Evolutionary conservation across 2,888 invertebrate genomes (phyloP).

Genomic region (Holacanthella duospinosa): DNA sequence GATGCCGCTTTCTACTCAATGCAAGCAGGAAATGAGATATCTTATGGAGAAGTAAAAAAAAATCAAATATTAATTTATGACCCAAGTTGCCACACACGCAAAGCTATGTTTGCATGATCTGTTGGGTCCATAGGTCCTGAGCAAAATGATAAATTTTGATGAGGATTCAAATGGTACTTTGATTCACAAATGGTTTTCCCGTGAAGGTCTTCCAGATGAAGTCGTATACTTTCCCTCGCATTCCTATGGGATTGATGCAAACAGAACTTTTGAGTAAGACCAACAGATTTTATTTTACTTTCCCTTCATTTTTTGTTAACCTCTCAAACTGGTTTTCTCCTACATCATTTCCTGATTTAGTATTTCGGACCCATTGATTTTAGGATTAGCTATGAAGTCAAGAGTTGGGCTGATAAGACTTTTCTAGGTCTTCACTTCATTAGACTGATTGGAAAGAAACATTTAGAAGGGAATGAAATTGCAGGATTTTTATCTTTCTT

Average conservation of each 20-base stretch:
- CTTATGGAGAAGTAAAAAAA: slow-evolving; percentile 61
- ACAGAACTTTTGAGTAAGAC: slow-evolving; percentile 74
- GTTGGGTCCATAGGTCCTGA: slow-evolving; percentile 50
- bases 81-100: not conserved
- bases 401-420: not conserved
- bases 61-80: not conserved
- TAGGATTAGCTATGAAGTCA: not conserved
- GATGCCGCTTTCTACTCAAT: slow-evolving; percentile 81
- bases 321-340: not conserved
- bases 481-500: not conserved
- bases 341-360: not conserved
- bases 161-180: slow-evolving; percentile 75
- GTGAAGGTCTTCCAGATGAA: slow-evolving; percentile 73
- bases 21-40: slow-evolving; percentile 84
- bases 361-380: not conserved
- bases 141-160: slow-evolving; percentile 78
- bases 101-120: not conserved
- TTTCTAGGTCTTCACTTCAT: slow-evolving; percentile 3
- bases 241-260: slow-evolving; percentile 85
- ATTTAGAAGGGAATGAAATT: not conserved
- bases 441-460: not conserved
- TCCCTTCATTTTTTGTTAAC: slow-evolving; percentile 6
- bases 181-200: slow-evolving; percentile 71
- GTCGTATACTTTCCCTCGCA: slow-evolving; percentile 77
- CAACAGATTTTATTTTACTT: not conserved